Conservation (phyloP, 2,113 vertebrate species). For the Girardinichthys multiradiatus region DNA sequence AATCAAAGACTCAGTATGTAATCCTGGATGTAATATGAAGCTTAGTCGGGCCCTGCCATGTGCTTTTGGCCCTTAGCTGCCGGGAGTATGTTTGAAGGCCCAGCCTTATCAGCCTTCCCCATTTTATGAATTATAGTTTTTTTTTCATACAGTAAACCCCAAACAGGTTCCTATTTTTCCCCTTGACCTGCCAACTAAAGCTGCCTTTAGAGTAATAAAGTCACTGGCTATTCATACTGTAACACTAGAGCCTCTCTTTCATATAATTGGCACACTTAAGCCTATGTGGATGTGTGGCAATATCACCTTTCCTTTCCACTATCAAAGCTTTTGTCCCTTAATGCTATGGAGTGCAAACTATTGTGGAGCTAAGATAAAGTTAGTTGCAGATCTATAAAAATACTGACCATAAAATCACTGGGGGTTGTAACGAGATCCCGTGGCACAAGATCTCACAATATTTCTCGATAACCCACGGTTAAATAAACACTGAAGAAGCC, state of each 20-base stretch:
- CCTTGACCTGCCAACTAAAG: constrained; percentile 56
- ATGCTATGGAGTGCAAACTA: constrained; percentile 49
- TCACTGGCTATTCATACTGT: constrained; percentile 74
- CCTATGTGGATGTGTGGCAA: constrained; percentile 63
- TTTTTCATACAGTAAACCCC: constrained; percentile 69
- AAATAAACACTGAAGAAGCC: too few relatives aligned
- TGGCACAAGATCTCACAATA: neutral
- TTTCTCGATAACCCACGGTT: neutral
- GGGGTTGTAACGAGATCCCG: neutral
- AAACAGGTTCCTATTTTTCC: constrained; percentile 68
- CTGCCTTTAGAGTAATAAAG: constrained; percentile 70
- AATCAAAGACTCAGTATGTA: constrained; percentile 80
- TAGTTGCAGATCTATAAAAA: constrained; percentile 18
- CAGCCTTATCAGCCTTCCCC: constrained; percentile 61
- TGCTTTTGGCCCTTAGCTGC: constrained; percentile 72
- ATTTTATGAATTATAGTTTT: constrained; percentile 61
- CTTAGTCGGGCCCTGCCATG: constrained; percentile 71
- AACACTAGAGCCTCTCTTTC: constrained; percentile 73
- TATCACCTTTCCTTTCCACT: constrained; percentile 47
- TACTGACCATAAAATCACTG: too few relatives aligned
- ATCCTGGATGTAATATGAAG: constrained; percentile 81
- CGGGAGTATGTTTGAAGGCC: constrained; percentile 56
- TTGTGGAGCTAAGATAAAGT: constrained; percentile 50
- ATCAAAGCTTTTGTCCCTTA: constrained; percentile 37
- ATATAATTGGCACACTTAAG: constrained; percentile 66